Base-by-base conservation (phyloP, 2,888 invertebrate genomes). In the Zygothrica quintamaculata region DNA sequence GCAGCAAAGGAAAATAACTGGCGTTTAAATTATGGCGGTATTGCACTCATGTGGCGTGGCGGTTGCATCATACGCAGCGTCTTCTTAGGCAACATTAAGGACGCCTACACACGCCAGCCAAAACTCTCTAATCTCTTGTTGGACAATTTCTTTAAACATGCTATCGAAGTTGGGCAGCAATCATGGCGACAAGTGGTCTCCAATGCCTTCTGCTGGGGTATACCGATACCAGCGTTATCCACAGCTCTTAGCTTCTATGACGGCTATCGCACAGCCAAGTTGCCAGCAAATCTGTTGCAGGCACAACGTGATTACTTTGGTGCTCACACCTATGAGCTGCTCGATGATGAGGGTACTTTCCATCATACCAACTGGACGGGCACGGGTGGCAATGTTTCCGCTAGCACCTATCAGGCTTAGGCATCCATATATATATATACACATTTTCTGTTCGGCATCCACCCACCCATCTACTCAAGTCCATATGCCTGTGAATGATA, bases 341-440 rank as follows among this genome's bases (percentile, higher is more conserved):
- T 97, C 52, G 93, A 93, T 3, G 92, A 95, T 66, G 98, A 98
- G 39, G 99, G 98, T 2, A 94, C 93, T 77, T 99, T 95, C 89
- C 93, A 97, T 1, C 99, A 99, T 92, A 99, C 99, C 67, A 99
- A 99, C 92, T 99, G 99, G 99, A 99, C 99, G 7, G 99, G 99
- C 9, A 97, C 96, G 81, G 99, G 99, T 25, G 98, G 98, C 64
- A 96, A 97, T 88, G 97, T 98, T 3, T 97, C 98, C 1, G 97
- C 98, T n/a, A 95, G 96, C 64, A 97, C 98, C 8, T 98, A 98
- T 84, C 93, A 94, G 89, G 96, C 94, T 59, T 96, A 93, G 91
- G 39, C 1, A 6, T 25, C 1, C 15, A 34, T 13, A 6, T 12
- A 5, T 34, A 34, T 3, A 9, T 39, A n/a, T n/a, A n/a, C 2